phyloP scores from a whole-genome alignment of 2,113 vertebrate genomes.

The Machaerirhynchus nigripectus region DNA sequence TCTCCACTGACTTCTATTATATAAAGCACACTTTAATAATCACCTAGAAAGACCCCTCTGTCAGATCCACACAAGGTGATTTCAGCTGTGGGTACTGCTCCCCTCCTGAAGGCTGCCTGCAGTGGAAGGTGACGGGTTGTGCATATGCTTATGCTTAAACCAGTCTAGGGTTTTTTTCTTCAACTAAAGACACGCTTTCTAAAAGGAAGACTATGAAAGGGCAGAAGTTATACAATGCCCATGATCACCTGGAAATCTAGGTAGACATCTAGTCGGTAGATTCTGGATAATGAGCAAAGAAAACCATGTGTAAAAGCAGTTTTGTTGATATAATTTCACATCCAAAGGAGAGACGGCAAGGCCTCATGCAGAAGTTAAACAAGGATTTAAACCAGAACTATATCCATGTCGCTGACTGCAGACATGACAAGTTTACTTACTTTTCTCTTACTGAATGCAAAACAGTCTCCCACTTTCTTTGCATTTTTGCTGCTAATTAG shows the following conservation, averaged over 20 bases:
- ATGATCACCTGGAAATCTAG: background rate
- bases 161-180: background rate
- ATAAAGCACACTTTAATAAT: background rate
- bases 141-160: background rate
- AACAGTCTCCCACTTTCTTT: background rate
- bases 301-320: background rate
- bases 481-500: slow-evolving; percentile 10
- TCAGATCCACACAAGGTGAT: background rate
- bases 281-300: background rate
- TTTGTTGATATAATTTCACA: background rate
- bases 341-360: background rate
- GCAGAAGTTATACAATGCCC: background rate
- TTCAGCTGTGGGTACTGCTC: background rate
- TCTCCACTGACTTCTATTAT: background rate
- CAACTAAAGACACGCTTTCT: background rate
- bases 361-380: background rate
- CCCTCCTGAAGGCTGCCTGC: background rate
- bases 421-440: background rate
- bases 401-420: background rate
- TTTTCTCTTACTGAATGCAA: background rate
- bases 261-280: background rate
- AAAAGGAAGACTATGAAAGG: background rate
- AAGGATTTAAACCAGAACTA: background rate
- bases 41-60: background rate
- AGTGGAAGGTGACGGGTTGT: background rate